A percentile compares a stretch with the other conserved stretches of the same genome.
These are phyloP conservation scores for Miltochrista miniata DNA, from an alignment of 2,888 invertebrate genomes.

Conservation along the genomic window DNA sequence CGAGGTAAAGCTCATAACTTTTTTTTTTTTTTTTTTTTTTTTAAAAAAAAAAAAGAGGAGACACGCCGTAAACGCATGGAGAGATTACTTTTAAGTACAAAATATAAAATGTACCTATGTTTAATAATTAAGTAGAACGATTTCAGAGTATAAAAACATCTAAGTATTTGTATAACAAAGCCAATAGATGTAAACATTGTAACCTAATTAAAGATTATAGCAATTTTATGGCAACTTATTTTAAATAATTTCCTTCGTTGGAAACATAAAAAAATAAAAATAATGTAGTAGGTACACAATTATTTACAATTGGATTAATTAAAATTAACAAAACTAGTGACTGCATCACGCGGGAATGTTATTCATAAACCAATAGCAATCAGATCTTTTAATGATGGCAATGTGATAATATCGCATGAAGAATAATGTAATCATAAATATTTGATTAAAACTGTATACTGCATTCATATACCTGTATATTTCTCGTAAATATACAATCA, in stretches of 20 bases:
- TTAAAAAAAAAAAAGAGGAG: no score
- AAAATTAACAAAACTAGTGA: not conserved
- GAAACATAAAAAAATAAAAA: not conserved
- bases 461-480: no score
- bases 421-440: not conserved
- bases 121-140: not conserved
- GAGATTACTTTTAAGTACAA: no score
- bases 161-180: slow-evolving; percentile 2
- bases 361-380: not conserved
- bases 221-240: slow-evolving; percentile 36
- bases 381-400: no score
- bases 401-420: no score
- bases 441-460: no score
- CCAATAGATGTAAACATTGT: slow-evolving; percentile 1
- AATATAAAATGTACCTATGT: no score
- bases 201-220: slow-evolving; percentile 28
- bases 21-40: no score
- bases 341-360: slow-evolving; percentile 2
- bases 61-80: not conserved
- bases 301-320: slow-evolving; percentile 1
- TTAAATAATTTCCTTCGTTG: slow-evolving; percentile 9
- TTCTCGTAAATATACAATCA: no score
- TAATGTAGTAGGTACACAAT: not conserved
- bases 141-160: not conserved
- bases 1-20: not conserved